These are phyloP conservation scores for Podarcis muralis DNA, from an alignment of 2,113 vertebrate genomes.

Conservation along the genomic window DNA sequence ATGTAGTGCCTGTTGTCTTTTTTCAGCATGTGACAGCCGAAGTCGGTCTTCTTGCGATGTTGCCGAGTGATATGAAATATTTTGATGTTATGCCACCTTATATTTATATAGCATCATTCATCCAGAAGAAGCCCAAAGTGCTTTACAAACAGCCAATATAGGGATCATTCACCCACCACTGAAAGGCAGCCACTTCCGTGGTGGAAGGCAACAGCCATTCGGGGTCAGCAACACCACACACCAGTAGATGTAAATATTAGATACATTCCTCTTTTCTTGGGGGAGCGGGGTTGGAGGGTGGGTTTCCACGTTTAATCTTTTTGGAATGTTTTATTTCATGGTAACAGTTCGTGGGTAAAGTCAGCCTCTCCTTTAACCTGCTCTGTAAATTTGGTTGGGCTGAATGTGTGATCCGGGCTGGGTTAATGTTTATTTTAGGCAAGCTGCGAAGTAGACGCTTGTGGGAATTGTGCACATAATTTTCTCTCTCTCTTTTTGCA, in stretches of 20 bases:
- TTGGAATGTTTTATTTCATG: slow-evolving; percentile 25
- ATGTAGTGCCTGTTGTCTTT: fast-evolving
- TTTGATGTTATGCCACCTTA: slow-evolving; percentile 29
- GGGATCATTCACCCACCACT: slow-evolving; percentile 36
- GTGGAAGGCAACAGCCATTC: slow-evolving; percentile 2
- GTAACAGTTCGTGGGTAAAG: slow-evolving; percentile 31
- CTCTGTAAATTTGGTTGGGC: slow-evolving; percentile 38
- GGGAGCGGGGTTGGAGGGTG: slow-evolving; percentile 40
- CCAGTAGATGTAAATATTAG: slow-evolving; percentile 33
- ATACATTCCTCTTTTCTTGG: slow-evolving; percentile 9
- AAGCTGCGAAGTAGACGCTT: neutral
- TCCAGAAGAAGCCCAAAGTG: slow-evolving; percentile 47
- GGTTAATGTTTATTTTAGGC: slow-evolving; percentile 7
- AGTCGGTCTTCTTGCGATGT: slow-evolving; percentile 32
- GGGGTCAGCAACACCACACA: slow-evolving; percentile 43
- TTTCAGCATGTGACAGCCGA: slow-evolving; percentile 20
- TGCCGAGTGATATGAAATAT: slow-evolving; percentile 23
- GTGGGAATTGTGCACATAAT: neutral
- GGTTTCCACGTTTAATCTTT: slow-evolving; percentile 33
- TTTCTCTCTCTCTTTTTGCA: neutral
- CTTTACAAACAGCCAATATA: slow-evolving; percentile 30
- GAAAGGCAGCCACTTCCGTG: slow-evolving; percentile 19
- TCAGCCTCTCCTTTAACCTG: slow-evolving; percentile 44
- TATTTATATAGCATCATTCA: slow-evolving; percentile 38
- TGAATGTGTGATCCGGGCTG: slow-evolving; percentile 42